Evolutionary conservation across 2,113 vertebrate genomes (phyloP).

Genomic region (Apistogramma diplotaenia): DNA sequence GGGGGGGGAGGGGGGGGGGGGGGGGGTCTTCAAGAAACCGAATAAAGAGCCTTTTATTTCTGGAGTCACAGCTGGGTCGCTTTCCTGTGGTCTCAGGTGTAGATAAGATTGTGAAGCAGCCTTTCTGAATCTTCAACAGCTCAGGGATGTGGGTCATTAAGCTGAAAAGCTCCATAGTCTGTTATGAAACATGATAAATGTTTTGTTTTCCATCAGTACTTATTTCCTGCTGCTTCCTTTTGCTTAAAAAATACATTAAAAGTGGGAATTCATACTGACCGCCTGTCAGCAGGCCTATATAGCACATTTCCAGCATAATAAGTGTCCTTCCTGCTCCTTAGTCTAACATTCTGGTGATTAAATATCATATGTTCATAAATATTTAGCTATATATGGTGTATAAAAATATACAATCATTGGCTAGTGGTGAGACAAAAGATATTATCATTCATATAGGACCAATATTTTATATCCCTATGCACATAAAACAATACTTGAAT

Average conservation of each 20-base stretch:
- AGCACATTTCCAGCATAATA: constrained; percentile 24
- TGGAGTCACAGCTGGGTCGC: background rate
- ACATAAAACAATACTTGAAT: constrained; percentile 45
- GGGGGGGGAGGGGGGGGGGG: no score
- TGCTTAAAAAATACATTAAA: constrained; percentile 31
- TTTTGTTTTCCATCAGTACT: background rate
- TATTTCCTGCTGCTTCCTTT: constrained; percentile 23
- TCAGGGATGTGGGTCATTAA: background rate
- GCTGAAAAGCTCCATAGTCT: background rate
- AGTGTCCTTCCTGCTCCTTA: constrained; percentile 24
- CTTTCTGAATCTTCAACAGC: background rate
- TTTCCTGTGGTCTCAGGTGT: background rate
- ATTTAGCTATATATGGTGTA: constrained; percentile 67
- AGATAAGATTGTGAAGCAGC: background rate
- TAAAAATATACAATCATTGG: constrained; percentile 80
- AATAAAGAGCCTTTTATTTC: background rate
- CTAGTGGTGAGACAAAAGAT: constrained; percentile 67
- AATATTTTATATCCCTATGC: constrained; percentile 56
- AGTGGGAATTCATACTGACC: constrained; percentile 45
- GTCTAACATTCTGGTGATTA: constrained; percentile 69
- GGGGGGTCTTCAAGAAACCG: background rate
- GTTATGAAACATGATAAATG: background rate
- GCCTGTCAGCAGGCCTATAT: constrained; percentile 26
- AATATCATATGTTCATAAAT: constrained; percentile 66
- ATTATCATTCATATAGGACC: constrained; percentile 60